These are phyloP conservation scores for Hiodon alosoides DNA, from an alignment of 2,113 vertebrate genomes.

Conservation along the genomic window DNA sequence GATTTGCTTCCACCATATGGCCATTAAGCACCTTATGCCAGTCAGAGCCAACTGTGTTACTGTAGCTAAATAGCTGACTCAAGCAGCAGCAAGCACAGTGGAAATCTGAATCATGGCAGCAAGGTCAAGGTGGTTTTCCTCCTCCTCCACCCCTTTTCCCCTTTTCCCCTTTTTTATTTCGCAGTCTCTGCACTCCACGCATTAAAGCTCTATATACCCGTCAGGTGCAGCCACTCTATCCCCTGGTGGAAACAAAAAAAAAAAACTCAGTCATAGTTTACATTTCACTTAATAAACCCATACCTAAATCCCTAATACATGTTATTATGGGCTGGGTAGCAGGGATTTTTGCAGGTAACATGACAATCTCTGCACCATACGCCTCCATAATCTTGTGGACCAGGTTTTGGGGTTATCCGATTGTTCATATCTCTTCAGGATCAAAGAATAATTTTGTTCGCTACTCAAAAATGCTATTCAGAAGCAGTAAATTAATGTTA, in stretches of 20 bases:
- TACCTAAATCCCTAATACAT: neutral
- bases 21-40: slow-evolving; percentile 57
- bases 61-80: slow-evolving; percentile 49
- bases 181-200: neutral
- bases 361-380: no score
- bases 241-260: neutral
- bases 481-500: no score
- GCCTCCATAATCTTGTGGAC: no score
- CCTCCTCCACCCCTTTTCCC: slow-evolving; percentile 25
- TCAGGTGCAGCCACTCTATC: neutral
- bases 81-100: slow-evolving; percentile 39
- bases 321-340: no score
- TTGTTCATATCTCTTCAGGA: no score
- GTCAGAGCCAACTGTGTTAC: slow-evolving; percentile 49
- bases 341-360: no score
- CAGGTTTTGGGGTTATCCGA: no score
- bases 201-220: slow-evolving; percentile 16
- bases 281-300: neutral
- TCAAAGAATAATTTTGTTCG: no score
- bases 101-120: slow-evolving; percentile 46
- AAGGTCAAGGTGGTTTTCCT: slow-evolving; percentile 56
- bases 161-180: neutral
- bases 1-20: slow-evolving; percentile 38
- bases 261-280: slow-evolving; percentile 2
- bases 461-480: no score